Base-by-base conservation (phyloP, 2,888 invertebrate species). In the Lithophane leautieri region DNA sequence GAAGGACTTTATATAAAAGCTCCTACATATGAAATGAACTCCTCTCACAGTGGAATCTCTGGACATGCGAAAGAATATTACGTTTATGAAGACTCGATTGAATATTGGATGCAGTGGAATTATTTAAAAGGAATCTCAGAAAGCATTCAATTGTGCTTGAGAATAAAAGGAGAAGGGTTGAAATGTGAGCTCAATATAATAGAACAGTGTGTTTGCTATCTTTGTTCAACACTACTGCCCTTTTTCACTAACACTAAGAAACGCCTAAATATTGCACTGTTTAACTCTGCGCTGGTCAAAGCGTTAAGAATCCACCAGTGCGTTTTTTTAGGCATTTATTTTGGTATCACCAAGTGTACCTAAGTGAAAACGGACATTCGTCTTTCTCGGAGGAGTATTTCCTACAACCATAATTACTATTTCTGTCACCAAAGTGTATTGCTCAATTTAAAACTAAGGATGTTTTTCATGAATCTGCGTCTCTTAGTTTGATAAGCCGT, bases 51-150 rank as follows among this genome's bases (percentile, higher is more conserved):
- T 76, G 65, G 66, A 72, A 63, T 79, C 54, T 60, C 58, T 70
- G 78, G 77, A 79, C 70, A 76, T 75, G 84, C 70, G 73, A 63
- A 76, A 63, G 80, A 82, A 82, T 86, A 86, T 84, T 69, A 78
- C 79, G 56, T 69, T 76, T 78, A 76, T 82, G 79, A 70, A 73
- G 63, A 77, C 47, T 56, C 56, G 52, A 81, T 81, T 70, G 78
- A 86, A 86, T 79, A 79, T 83, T 82, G 79, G 42, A 75, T 79
- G 65, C 66, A 69, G n/a, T 68, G 44, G 69, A 73, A 75, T 75
- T 69, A 87, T 73, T 81, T 76, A 62, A 74, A 84, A 65, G 66
- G 73, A 61, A 71, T 61, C 60, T 63, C 56, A 54, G 82, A 71
- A 65, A 61, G 34, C 40, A 76, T 81, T 85, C 70, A 40, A 54